These are phyloP conservation scores for Eumaeus atala DNA, from an alignment of 1,140 invertebrate genomes.

Conservation along the genomic window DNA sequence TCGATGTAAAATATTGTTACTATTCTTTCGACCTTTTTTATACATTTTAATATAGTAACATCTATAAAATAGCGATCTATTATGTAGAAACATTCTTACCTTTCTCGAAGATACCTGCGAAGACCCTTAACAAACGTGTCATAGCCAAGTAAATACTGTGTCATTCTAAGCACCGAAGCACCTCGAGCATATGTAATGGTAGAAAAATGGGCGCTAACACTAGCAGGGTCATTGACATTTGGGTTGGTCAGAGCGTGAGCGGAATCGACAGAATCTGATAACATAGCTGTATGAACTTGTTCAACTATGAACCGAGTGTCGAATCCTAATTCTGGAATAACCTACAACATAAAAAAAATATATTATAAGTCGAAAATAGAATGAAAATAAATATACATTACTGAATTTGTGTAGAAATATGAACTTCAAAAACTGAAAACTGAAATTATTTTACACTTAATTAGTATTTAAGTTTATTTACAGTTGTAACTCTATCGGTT, in stretches of 20 bases:
- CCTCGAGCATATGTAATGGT: conserved; percentile 79
- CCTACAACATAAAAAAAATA: conserved; percentile 39
- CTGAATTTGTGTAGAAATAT: too few species aligned
- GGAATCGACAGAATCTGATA: conserved; percentile 77
- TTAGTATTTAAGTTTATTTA: too few species aligned
- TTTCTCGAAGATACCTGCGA: conserved; percentile 73
- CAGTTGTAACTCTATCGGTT: too few species aligned
- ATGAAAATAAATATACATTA: too few species aligned
- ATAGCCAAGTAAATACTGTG: conserved; percentile 79
- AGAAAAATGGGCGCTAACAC: conserved; percentile 75
- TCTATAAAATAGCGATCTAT: neutral
- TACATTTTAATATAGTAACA: too few species aligned
- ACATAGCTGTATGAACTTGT: conserved; percentile 78
- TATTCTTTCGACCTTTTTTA: too few species aligned
- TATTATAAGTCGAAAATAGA: too few species aligned
- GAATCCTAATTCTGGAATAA: conserved; percentile 57
- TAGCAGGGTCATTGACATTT: conserved; percentile 58
- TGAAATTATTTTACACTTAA: too few species aligned
- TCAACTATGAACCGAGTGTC: conserved; percentile 77
- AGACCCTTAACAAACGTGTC: conserved; percentile 78
- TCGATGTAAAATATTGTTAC: neutral
- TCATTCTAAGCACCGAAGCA: conserved; percentile 84
- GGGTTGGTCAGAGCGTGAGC: conserved; percentile 78
- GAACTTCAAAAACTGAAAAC: too few species aligned
- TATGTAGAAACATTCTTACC: conserved; percentile 48